These are phyloP conservation scores for Poeciliopsis infans DNA, from an alignment of 2,797 vertebrate species.

Conservation along the genomic window DNA sequence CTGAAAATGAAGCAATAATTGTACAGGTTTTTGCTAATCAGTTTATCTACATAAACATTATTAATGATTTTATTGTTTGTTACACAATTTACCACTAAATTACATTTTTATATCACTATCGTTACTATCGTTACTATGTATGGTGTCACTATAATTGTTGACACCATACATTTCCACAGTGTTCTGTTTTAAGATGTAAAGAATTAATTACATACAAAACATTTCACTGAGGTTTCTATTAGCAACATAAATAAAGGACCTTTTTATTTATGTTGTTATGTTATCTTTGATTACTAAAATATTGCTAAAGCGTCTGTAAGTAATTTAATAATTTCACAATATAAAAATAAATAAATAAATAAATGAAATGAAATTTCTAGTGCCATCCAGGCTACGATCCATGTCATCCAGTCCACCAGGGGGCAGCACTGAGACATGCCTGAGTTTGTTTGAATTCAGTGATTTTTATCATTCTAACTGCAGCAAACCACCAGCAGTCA, in stretches of 20 bases:
- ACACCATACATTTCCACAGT: neutral
- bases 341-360: too few species aligned
- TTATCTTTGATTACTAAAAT: neutral
- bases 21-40: neutral
- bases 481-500: constrained; percentile 46
- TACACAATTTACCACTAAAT: neutral
- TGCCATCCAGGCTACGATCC: neutral
- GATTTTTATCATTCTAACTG: constrained; percentile 52
- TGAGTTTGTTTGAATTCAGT: constrained; percentile 15
- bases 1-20: neutral
- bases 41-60: neutral
- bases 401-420: constrained; percentile 59
- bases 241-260: neutral
- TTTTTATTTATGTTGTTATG: neutral
- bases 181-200: neutral
- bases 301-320: neutral
- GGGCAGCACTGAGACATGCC: constrained; percentile 29
- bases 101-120: neutral
- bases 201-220: too few species aligned
- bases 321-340: neutral
- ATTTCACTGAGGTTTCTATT: neutral
- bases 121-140: too few species aligned
- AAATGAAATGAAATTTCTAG: neutral
- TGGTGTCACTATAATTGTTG: neutral
- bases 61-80: neutral